phyloP scores from a whole-genome alignment of 2,888 invertebrate genomes.

The Charanyca ferruginea region DNA sequence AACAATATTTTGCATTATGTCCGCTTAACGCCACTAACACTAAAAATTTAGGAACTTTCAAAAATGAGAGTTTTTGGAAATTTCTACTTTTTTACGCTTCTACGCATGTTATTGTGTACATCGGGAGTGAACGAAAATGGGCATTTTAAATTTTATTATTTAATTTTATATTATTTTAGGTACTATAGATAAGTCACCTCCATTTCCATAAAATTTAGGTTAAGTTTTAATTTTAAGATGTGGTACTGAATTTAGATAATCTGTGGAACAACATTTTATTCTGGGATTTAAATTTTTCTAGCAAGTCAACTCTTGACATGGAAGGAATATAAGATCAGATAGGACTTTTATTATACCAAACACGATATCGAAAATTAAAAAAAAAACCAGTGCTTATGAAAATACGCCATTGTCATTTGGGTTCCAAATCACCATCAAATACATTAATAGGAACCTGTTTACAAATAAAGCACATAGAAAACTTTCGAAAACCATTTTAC shows the following conservation, averaged over 20 bases:
- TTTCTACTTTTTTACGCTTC: constrained; percentile 74
- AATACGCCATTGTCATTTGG: too few species aligned
- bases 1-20: constrained; percentile 62
- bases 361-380: too few species aligned
- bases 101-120: constrained; percentile 70
- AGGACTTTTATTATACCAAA: too few species aligned
- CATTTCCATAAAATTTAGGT: constrained; percentile 83
- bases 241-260: constrained; percentile 40
- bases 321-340: too few species aligned
- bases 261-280: constrained; percentile 22
- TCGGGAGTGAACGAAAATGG: constrained; percentile 83
- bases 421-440: too few species aligned
- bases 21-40: constrained; percentile 82
- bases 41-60: constrained; percentile 75
- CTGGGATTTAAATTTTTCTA: background rate
- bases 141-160: constrained; percentile 83
- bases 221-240: constrained; percentile 39
- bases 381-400: too few species aligned
- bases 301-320: too few species aligned
- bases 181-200: constrained; percentile 82
- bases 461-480: too few species aligned
- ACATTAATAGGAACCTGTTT: too few species aligned
- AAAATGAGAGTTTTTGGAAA: constrained; percentile 72
- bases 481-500: too few species aligned
- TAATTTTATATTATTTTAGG: constrained; percentile 42